Evolutionary conservation across 2,797 vertebrate species (phyloP).

Genomic region (Columba guinea): DNA sequence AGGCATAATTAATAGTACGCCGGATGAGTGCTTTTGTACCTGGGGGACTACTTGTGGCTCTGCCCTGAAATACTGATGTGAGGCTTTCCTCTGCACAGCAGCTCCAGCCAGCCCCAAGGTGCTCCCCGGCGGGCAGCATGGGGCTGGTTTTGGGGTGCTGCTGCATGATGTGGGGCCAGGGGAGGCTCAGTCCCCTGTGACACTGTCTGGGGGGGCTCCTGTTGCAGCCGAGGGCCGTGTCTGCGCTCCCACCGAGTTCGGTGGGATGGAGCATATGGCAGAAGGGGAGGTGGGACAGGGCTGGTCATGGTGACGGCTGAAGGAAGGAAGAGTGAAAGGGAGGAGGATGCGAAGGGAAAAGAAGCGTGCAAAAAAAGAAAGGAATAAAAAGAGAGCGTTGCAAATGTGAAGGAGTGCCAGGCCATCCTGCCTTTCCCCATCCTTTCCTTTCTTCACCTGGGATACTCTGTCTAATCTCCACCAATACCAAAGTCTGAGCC

Average conservation of each 20-base stretch:
- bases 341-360: neutral
- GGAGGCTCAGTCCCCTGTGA: neutral
- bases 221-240: fast-evolving
- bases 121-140: fast-evolving
- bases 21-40: slow-evolving; percentile 33
- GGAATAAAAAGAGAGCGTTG: neutral
- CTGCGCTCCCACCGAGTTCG: neutral
- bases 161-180: neutral
- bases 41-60: neutral
- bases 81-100: neutral
- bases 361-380: neutral
- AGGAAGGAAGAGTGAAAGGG: neutral
- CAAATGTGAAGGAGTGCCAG: neutral
- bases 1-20: slow-evolving; percentile 6
- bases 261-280: neutral
- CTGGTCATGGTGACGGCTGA: neutral
- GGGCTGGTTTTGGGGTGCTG: neutral
- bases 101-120: neutral
- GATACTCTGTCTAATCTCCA: neutral
- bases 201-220: neutral
- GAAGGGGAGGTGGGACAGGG: neutral
- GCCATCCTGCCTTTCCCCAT: neutral
- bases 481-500: neutral
- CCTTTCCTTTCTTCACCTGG: neutral
- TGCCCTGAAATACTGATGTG: neutral